Conservation (phyloP, 2,888 invertebrate species). For the Tricholauxania praeusta region DNA sequence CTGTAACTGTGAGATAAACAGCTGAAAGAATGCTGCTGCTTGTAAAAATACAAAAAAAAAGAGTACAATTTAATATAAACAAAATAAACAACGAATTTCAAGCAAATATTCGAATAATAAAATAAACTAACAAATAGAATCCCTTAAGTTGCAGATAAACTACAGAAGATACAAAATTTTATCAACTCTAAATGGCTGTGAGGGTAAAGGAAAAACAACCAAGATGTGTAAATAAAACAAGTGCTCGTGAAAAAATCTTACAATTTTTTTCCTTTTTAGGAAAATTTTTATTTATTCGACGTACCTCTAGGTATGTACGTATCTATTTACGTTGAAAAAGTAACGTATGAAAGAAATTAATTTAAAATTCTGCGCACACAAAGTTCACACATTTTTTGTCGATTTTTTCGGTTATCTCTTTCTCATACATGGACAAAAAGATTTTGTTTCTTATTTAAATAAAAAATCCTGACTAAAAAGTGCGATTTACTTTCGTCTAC, state of each 20-base stretch:
- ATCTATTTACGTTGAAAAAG: too few relatives aligned
- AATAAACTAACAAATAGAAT: neutral
- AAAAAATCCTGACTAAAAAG: too few relatives aligned
- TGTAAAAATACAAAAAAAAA: slow-evolving; percentile 9
- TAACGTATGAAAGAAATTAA: neutral
- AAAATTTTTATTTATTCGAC: too few relatives aligned
- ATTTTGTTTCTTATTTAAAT: too few relatives aligned
- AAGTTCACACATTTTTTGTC: slow-evolving; percentile 44
- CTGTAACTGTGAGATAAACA: slow-evolving; percentile 11
- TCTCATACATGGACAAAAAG: neutral
- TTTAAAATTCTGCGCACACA: slow-evolving; percentile 43
- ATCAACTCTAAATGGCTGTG: too few relatives aligned
- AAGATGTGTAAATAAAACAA: slow-evolving; percentile 5
- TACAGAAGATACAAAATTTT: neutral
- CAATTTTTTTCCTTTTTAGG: too few relatives aligned
- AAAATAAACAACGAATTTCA: neutral
- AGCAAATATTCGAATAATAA: neutral
- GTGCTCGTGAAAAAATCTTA: neutral
- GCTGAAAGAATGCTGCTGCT: too few relatives aligned
- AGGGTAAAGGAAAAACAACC: too few relatives aligned
- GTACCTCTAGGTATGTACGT: too few relatives aligned
- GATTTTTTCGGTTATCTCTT: neutral
- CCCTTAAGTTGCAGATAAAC: neutral
- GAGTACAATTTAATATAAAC: neutral
- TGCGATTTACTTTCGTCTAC: too few relatives aligned